phyloP scores from a whole-genome alignment of 2,113 vertebrate species.

The Miniopterus natalensis region DNA sequence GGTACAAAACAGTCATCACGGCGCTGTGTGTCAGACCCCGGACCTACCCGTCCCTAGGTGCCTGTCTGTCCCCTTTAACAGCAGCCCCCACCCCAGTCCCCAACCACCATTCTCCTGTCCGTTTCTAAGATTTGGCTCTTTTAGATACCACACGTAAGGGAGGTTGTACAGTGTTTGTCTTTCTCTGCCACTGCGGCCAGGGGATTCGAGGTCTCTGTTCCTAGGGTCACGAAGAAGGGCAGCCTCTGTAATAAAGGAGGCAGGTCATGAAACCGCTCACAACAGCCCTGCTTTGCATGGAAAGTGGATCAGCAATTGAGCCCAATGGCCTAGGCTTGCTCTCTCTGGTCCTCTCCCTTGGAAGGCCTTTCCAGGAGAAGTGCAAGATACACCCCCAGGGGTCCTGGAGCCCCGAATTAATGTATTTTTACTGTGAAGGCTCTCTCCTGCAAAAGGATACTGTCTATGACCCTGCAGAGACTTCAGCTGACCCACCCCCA shows the following conservation, averaged over 20 bases:
- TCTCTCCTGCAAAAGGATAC: neutral
- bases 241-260: constrained; percentile 56
- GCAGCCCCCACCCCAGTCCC: too few relatives aligned
- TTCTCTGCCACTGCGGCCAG: neutral
- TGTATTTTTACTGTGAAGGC: neutral
- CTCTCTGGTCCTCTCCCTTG: neutral
- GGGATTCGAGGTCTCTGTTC: neutral
- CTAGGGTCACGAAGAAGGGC: neutral
- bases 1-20: too few relatives aligned
- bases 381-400: neutral
- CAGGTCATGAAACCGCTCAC: neutral
- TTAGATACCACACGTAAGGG: too few relatives aligned
- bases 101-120: too few relatives aligned
- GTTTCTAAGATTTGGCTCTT: too few relatives aligned
- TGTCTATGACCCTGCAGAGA: neutral
- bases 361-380: neutral
- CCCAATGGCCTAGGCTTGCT: neutral
- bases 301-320: neutral
- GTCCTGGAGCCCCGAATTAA: neutral
- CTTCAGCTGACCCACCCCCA: neutral
- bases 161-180: too few relatives aligned
- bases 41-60: too few relatives aligned
- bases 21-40: too few relatives aligned
- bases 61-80: too few relatives aligned
- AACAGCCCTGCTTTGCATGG: neutral